phyloP scores from a whole-genome alignment of 1,140 invertebrate species.

The Cyrtorhinus lividipennis region DNA sequence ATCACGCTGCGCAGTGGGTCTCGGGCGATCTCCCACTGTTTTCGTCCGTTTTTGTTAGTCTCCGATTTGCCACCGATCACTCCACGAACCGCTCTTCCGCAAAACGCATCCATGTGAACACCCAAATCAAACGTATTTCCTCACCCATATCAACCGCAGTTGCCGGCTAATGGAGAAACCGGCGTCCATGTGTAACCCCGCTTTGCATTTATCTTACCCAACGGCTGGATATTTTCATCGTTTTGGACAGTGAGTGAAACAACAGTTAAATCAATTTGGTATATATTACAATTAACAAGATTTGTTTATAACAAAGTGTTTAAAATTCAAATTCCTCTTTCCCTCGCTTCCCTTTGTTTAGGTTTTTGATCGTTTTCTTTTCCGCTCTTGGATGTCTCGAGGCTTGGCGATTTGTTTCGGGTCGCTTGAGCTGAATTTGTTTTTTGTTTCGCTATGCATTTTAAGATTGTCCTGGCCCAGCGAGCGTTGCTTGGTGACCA shows the following conservation, averaged over 20 bases:
- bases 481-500: conserved; percentile 20
- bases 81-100: no score
- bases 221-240: no score
- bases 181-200: no score
- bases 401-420: conserved; percentile 25
- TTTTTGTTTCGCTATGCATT: conserved; percentile 21
- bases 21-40: not conserved
- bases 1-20: no score
- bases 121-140: no score
- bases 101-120: not conserved
- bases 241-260: not conserved
- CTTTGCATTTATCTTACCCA: no score
- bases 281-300: not conserved
- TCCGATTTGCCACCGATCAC: no score
- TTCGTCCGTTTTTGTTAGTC: no score
- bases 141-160: no score
- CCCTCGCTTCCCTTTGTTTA: not conserved
- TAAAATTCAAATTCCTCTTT: not conserved
- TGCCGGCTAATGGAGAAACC: no score
- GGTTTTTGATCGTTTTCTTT: conserved; percentile 16
- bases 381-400: conserved; percentile 25
- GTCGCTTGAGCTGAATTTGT: conserved; percentile 20
- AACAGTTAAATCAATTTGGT: not conserved
- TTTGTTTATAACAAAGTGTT: not conserved
- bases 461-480: conserved; percentile 25